Conservation (phyloP, 1,140 invertebrate genomes). For the Calliphora vicina region DNA sequence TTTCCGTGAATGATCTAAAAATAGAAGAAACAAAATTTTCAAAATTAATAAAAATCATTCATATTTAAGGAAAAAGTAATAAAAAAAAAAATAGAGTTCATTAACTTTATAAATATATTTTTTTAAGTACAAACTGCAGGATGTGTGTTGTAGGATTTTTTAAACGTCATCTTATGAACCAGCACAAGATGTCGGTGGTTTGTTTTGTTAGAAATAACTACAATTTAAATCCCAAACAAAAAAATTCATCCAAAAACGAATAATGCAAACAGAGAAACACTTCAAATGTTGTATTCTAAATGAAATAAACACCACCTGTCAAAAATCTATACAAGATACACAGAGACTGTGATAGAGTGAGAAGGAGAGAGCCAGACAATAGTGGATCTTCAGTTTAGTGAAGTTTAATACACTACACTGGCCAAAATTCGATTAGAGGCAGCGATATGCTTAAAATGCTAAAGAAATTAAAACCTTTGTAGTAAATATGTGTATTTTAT, state of each 20-base stretch:
- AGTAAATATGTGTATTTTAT: too few species aligned
- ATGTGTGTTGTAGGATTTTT: conserved; percentile 21
- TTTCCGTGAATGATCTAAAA: background rate
- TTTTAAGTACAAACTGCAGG: background rate
- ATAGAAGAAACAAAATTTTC: background rate
- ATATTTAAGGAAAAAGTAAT: background rate
- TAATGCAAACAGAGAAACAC: background rate
- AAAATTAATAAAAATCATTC: background rate
- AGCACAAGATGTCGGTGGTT: background rate
- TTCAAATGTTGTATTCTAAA: conserved; percentile 11
- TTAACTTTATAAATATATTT: conserved; percentile 7
- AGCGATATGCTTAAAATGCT: background rate
- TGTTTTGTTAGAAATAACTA: conserved; percentile 16
- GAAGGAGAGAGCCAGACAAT: background rate
- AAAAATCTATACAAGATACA: conserved; percentile 28
- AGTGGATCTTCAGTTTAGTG: too few species aligned
- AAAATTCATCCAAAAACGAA: background rate
- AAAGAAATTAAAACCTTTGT: too few species aligned
- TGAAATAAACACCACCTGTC: conserved; percentile 35
- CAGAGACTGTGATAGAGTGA: background rate
- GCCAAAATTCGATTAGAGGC: background rate
- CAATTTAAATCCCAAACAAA: background rate
- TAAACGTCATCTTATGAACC: conserved; percentile 6
- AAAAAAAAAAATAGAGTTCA: conserved; percentile 19
- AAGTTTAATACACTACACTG: too few species aligned